These are phyloP conservation scores for Phyllotis vaccarum DNA, from an alignment of 2,797 vertebrate species.

Conservation along the genomic window DNA sequence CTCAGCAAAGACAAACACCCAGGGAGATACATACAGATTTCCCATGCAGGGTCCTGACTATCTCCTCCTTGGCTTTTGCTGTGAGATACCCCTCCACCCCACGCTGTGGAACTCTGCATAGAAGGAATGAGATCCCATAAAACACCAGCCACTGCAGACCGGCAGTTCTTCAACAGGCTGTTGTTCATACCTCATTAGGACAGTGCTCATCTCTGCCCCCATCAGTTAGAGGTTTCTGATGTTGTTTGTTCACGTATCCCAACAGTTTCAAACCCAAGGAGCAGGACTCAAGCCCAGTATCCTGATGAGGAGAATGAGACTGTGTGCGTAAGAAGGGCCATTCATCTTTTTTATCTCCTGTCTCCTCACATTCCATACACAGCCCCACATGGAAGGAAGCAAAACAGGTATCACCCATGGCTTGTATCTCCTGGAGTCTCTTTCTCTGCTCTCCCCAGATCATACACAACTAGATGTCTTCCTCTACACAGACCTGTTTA, in stretches of 20 bases:
- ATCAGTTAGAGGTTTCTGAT: background rate
- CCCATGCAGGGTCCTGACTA: rapidly evolving
- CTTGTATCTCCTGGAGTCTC: background rate
- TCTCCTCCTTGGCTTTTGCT: background rate
- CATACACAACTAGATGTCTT: rapidly evolving
- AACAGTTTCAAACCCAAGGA: constrained; percentile 27
- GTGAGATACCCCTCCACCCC: rapidly evolving
- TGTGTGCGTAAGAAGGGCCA: background rate
- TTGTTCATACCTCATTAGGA: background rate
- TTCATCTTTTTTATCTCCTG: background rate
- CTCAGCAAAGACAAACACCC: rapidly evolving
- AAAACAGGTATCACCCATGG: rapidly evolving
- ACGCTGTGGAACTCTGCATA: rapidly evolving
- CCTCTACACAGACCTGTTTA: rapidly evolving
- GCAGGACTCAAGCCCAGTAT: background rate
- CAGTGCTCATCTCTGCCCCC: background rate
- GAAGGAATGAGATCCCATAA: rapidly evolving
- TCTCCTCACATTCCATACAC: background rate
- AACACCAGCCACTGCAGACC: rapidly evolving
- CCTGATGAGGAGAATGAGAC: background rate
- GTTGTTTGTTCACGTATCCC: constrained; percentile 2
- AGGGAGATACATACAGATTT: rapidly evolving
- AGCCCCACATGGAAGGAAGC: background rate
- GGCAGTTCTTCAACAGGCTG: background rate
- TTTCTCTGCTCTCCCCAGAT: rapidly evolving